Base-by-base conservation (phyloP, 2,797 vertebrate species). In the Sebastes miniatus region DNA sequence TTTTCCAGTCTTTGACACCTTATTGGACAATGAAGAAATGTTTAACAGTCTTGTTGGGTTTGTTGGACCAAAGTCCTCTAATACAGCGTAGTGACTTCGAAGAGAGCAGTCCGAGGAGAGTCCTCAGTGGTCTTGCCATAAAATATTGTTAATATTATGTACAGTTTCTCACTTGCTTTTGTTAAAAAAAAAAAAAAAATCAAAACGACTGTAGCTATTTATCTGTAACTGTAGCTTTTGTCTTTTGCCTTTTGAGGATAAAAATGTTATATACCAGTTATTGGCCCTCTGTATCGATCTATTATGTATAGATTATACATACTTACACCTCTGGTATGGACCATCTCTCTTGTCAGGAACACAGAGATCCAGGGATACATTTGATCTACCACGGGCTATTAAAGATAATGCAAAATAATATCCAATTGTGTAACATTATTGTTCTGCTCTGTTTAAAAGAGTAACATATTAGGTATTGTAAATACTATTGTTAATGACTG, bases 391-490 rank as follows among this genome's bases (percentile, higher is more conserved):
- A 77, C 5, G 65, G 88, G 87, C 89, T 87, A 71, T 91, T 89
- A 83, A 85, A 83, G 71, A 58, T 76, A 82, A 91, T 87, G 85
- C 90, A 92, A 81, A 83, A 68, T 80, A 83, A 73, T 79, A 67
- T 87, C 81, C 36, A 90, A 18, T 64, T 84, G 77, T 85, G 83
- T 85, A 83, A 83, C 76, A 71, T 90, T 34, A 83, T 52, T 84
- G 66, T 81, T 92, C 77, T 89, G 87, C 89, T 94, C 91, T 94
- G 92, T 93, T 94, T 91, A 89, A 92, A 92, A 91, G 91, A 94
- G 92, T 92, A 87, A 88, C 84, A 83, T 59, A 75, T 83, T 87
- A 83, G 83, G 77, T 92, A 83, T 90, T 93, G 90, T 94, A 91
- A 87, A 94, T 93, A 93, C 76, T 82, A 71, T 86, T 82, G 74